Percentiles rank a stretch among this genome's conserved stretches.
Conservation (phyloP, 1,140 invertebrate genomes). For the Sipha flava region DNA sequence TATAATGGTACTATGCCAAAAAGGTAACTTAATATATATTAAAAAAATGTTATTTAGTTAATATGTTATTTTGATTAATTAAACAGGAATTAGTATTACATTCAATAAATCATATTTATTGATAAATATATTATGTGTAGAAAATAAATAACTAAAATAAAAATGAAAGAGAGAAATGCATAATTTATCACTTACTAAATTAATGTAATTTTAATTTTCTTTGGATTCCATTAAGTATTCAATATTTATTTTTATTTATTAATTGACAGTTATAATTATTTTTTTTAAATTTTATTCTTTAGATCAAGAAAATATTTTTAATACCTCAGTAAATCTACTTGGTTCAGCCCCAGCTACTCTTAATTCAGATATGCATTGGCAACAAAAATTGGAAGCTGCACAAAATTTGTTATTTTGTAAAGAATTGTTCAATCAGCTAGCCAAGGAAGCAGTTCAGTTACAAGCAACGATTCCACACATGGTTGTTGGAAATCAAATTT, state of each 20-base stretch:
- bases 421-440: slow-evolving; percentile 89
- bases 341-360: slow-evolving; percentile 53
- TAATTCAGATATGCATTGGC: slow-evolving; percentile 78
- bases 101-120: too few relatives aligned
- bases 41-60: neutral
- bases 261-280: neutral
- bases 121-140: too few relatives aligned
- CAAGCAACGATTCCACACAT: slow-evolving; percentile 89
- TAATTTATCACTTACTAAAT: too few relatives aligned
- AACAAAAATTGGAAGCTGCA: slow-evolving; percentile 87
- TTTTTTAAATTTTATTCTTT: slow-evolving; percentile 32
- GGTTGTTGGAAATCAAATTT: slow-evolving; percentile 94
- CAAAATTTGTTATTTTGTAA: slow-evolving; percentile 97
- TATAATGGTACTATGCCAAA: slow-evolving; percentile 88
- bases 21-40: slow-evolving; percentile 51
- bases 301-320: slow-evolving; percentile 77
- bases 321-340: slow-evolving; percentile 63
- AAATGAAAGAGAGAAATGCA: too few relatives aligned
- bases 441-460: slow-evolving; percentile 86
- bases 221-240: too few relatives aligned
- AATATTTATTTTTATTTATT: neutral
- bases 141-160: too few relatives aligned
- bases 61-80: too few relatives aligned
- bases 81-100: too few relatives aligned
- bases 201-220: too few relatives aligned